Percentiles rank a stretch among this genome's conserved stretches.
Evolutionary conservation across 2,113 vertebrate species (phyloP).

Genomic region (Tinamus guttatus): DNA sequence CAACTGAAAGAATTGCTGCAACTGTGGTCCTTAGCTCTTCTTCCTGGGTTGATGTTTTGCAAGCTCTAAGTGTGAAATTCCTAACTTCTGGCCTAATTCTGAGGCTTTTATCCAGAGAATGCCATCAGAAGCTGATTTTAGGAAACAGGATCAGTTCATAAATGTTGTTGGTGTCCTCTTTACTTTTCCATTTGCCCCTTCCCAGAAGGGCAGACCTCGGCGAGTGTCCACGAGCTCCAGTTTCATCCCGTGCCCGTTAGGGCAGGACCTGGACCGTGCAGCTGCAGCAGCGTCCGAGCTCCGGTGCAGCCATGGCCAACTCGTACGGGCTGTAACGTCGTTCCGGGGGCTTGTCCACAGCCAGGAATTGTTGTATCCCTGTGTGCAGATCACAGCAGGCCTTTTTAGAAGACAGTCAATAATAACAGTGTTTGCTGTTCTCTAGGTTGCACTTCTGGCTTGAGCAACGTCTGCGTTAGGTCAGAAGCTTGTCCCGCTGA

Average conservation of each 20-base stretch:
- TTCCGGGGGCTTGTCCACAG: slow-evolving; percentile 52
- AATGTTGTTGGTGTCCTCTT: neutral
- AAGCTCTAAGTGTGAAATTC: neutral
- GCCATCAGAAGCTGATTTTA: neutral
- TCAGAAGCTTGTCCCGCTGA: slow-evolving; percentile 60
- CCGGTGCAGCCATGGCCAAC: slow-evolving; percentile 52
- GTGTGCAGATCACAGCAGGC: slow-evolving; percentile 51
- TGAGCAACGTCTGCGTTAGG: slow-evolving; percentile 52
- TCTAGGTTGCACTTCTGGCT: slow-evolving; percentile 61
- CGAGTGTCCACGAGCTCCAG: neutral
- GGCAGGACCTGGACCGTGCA: slow-evolving; percentile 32
- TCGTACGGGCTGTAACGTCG: neutral
- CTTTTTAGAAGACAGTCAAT: slow-evolving; percentile 64
- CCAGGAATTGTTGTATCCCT: slow-evolving; percentile 67
- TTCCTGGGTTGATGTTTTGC: neutral
- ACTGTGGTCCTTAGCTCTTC: neutral
- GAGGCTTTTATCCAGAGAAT: neutral
- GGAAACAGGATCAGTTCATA: slow-evolving; percentile 2
- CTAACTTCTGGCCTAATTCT: neutral
- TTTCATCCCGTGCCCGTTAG: slow-evolving; percentile 12
- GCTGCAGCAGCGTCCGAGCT: slow-evolving; percentile 44
- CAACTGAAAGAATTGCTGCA: neutral
- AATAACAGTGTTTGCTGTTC: slow-evolving; percentile 70
- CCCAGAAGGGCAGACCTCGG: neutral
- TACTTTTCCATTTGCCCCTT: neutral